These are phyloP conservation scores for Macaca nemestrina DNA, from an alignment of 2,113 vertebrate species.

Conservation along the genomic window DNA sequence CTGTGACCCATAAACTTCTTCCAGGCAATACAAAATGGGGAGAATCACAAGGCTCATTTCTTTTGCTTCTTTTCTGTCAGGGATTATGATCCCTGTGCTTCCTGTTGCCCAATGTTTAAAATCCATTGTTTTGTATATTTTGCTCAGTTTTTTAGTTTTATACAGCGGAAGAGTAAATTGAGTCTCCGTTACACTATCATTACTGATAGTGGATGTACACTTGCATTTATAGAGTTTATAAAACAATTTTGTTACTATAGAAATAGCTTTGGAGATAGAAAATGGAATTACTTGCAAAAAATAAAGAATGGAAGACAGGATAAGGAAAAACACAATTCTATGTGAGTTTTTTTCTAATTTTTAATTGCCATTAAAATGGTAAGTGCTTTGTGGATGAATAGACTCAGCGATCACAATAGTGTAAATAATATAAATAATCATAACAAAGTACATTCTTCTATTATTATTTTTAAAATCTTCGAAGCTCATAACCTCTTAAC, in stretches of 20 bases:
- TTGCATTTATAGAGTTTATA: background rate
- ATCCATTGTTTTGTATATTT: background rate
- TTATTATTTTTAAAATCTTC: background rate
- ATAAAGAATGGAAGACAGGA: background rate
- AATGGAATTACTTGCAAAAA: background rate
- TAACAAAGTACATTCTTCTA: background rate
- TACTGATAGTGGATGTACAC: background rate
- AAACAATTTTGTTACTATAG: background rate
- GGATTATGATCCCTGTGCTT: background rate
- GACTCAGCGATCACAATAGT: background rate
- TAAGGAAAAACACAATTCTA: background rate
- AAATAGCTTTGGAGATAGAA: background rate
- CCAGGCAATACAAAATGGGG: background rate
- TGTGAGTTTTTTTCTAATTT: background rate
- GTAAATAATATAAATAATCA: background rate
- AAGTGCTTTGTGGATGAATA: background rate
- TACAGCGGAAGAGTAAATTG: background rate
- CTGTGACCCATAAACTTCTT: background rate
- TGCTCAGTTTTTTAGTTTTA: background rate
- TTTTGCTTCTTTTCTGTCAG: background rate
- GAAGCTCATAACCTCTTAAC: background rate
- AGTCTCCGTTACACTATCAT: background rate
- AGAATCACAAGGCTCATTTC: background rate
- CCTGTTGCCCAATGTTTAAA: background rate
- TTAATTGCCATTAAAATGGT: background rate